A percentile compares a stretch with the other conserved stretches of the same genome.
Evolutionary conservation across 2,797 vertebrate genomes (phyloP).

Genomic region (Protonibea diacanthus): DNA sequence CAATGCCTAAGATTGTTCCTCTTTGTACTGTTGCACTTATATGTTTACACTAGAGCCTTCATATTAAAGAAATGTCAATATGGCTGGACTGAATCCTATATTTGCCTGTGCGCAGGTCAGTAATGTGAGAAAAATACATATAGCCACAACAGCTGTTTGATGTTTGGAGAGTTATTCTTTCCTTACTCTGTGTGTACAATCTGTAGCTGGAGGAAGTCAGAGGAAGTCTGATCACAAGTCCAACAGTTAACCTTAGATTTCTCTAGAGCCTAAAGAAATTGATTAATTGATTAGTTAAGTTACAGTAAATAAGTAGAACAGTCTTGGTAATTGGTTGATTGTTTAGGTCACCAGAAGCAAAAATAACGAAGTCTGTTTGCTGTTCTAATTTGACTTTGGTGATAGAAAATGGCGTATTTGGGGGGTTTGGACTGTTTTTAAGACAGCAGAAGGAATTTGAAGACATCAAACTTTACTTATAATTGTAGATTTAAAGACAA

Average conservation of each 20-base stretch:
- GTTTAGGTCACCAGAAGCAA: background rate
- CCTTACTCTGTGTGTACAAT: background rate
- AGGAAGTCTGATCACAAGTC: background rate
- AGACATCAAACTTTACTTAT: background rate
- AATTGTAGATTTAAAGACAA: background rate
- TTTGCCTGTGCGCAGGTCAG: background rate
- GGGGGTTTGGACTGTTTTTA: no score
- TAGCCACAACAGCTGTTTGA: background rate
- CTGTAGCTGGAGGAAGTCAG: background rate
- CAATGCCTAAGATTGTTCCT: background rate
- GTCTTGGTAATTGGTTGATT: background rate
- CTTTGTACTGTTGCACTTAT: background rate
- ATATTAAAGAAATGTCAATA: background rate
- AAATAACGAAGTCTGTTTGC: no score
- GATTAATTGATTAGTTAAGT: background rate
- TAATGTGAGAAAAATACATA: background rate
- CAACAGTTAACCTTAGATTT: background rate
- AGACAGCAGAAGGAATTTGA: no score
- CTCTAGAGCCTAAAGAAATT: background rate
- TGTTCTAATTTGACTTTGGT: no score
- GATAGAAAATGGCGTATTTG: no score
- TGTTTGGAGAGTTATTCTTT: no score
- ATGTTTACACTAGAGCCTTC: background rate
- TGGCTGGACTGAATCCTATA: background rate
- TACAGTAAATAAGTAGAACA: background rate